These are phyloP conservation scores for Damaliscus lunatus DNA, from an alignment of 2,113 vertebrate genomes.

Conservation along the genomic window DNA sequence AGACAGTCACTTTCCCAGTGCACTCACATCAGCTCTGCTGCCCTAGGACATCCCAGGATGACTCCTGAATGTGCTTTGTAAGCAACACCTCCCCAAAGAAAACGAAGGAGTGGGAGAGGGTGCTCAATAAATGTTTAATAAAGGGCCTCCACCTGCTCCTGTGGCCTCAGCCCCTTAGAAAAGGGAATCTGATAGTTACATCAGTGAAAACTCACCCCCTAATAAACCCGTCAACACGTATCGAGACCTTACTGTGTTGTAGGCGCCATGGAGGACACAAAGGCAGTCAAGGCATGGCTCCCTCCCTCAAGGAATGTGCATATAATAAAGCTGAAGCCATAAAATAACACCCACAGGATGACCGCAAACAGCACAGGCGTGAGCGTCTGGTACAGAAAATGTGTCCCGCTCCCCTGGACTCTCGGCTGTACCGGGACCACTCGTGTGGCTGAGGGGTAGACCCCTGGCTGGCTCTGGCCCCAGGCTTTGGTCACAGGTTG, in stretches of 20 bases:
- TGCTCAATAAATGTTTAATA: not conserved
- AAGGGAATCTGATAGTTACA: not conserved
- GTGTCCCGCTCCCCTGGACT: not conserved
- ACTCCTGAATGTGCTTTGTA: not conserved
- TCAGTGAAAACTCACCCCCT: conserved; percentile 22
- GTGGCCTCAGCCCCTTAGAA: not conserved
- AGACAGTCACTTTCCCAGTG: not conserved
- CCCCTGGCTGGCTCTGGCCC: too few species aligned
- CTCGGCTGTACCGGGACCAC: not conserved
- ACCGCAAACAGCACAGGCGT: not conserved
- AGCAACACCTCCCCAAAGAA: not conserved
- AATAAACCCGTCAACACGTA: conserved; percentile 25
- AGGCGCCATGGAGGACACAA: conserved; percentile 5
- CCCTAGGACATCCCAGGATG: not conserved
- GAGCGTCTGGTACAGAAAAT: not conserved
- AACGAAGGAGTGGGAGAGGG: not conserved
- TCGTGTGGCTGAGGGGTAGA: not conserved
- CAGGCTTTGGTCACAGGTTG: not conserved
- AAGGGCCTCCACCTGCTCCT: not conserved
- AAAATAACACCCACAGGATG: conserved; percentile 18
- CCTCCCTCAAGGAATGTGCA: conserved; percentile 40
- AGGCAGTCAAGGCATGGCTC: not conserved
- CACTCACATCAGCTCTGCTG: not conserved
- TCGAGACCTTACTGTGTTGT: conserved; percentile 41
- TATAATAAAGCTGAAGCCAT: not conserved